phyloP scores from a whole-genome alignment of 2,797 vertebrate genomes.

The Trematomus bernacchii region DNA sequence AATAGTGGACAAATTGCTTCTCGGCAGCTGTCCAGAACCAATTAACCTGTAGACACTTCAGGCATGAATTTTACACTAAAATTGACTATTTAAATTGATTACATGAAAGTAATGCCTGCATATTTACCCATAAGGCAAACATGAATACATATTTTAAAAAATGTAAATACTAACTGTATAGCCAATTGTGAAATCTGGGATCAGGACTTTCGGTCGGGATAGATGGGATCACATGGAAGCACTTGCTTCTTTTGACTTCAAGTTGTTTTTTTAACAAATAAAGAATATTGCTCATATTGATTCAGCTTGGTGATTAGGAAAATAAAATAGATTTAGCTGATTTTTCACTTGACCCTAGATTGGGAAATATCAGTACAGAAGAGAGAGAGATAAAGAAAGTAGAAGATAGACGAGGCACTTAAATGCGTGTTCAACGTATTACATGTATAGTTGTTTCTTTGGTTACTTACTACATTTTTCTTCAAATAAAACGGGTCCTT shows the following conservation, averaged over 20 bases:
- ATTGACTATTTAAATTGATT: constrained; percentile 4
- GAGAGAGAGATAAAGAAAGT: background rate
- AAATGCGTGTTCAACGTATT: constrained; percentile 17
- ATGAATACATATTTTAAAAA: constrained; percentile 11
- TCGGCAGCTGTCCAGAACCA: constrained; percentile 46
- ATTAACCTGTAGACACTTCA: constrained; percentile 47
- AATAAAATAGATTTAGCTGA: background rate
- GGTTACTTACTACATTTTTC: constrained; percentile 14
- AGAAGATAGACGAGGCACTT: background rate
- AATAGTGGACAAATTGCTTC: constrained; percentile 55
- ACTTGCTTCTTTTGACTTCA: background rate
- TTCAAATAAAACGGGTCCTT: constrained; percentile 12
- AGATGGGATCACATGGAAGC: background rate
- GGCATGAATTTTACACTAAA: constrained; percentile 18
- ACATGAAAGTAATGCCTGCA: constrained; percentile 15
- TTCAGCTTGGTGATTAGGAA: background rate
- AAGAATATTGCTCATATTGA: background rate
- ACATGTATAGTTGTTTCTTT: constrained; percentile 4
- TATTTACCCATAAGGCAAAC: background rate
- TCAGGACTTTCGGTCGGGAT: no score
- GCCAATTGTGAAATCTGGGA: no score
- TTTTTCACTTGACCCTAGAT: constrained; percentile 6
- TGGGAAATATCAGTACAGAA: constrained; percentile 4
- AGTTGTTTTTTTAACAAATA: background rate
- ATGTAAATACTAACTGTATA: background rate